These are phyloP conservation scores for Harpegnathos saltator DNA, from an alignment of 1,140 invertebrate species.

Conservation along the genomic window DNA sequence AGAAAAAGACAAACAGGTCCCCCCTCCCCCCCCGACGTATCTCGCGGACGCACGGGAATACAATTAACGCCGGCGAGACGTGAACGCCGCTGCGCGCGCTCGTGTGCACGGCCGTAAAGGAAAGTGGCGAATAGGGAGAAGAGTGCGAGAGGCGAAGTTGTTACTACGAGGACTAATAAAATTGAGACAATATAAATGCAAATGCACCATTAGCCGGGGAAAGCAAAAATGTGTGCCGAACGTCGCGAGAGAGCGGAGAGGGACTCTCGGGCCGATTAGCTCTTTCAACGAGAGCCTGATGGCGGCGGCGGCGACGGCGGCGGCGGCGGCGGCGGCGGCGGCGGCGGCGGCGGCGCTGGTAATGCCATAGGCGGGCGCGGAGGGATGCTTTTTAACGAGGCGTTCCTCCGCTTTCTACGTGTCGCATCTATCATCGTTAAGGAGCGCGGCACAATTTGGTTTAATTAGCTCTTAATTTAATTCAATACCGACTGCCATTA, in stretches of 20 bases:
- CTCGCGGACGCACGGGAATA: background rate
- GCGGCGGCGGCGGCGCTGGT: no score
- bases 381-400: slow-evolving; percentile 35
- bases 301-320: no score
- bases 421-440: slow-evolving; percentile 77
- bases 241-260: slow-evolving; percentile 7
- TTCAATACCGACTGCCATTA: slow-evolving; percentile 62
- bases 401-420: slow-evolving; percentile 28
- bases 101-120: background rate
- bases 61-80: slow-evolving; percentile 22
- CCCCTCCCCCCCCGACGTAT: background rate
- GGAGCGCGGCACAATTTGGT: slow-evolving; percentile 63
- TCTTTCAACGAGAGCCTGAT: slow-evolving; percentile 21
- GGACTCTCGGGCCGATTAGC: slow-evolving; percentile 39
- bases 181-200: slow-evolving; percentile 59
- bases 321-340: no score
- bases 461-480: slow-evolving; percentile 78
- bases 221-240: slow-evolving; percentile 46
- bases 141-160: slow-evolving; percentile 12
- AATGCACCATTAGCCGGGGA: slow-evolving; percentile 32
- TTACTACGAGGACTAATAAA: slow-evolving; percentile 22
- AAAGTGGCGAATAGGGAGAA: background rate
- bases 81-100: no score
- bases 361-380: no score
- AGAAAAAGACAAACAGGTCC: background rate